Evolutionary conservation across 2,888 invertebrate species (phyloP), one percentile per base, ranked within the genome.

Genomic region (Pyrochroa serraticornis): DNA sequence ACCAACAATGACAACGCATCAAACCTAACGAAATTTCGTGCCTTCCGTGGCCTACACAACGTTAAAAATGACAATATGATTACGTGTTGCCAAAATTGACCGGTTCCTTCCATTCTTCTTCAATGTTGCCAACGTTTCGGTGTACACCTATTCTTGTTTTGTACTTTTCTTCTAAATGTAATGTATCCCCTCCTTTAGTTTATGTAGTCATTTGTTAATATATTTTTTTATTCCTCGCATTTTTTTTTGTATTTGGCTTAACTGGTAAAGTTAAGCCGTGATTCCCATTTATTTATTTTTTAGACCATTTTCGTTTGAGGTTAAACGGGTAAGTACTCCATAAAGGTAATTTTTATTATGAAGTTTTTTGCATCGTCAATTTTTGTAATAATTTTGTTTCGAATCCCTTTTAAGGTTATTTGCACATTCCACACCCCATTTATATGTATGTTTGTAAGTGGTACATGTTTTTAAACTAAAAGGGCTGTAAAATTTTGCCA

Each of bases 1-100:
- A 70, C 63, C 69, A 67, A 69, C 64, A 66, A 67, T 69, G 62
- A 52, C 47, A 39, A 8, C 42, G 54, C 33, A 47, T 47, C 46
- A 35, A 6, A 43, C 50, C 31, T 48, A 45, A 38, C 37, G 39
- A 58, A 43, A 50, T 57, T 39, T 58, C 48, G 70, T 70, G 71
- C 72, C 72, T 72, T 72, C 50, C 58, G 34, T 56, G 67, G 67
- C 67, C 63, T 68, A 64, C 33, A 48, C n/a, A 34, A 30, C 55
- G 47, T 49, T 46, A 50, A 22, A 2, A 22, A 56, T 55, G 67
- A 71, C 66, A 71, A 69, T 66, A 70, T 67, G 44, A 51, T 66
- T 55, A 66, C 71, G 72, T 73, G 69, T 75, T 75, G 75, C 75
- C 75, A 75, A 75, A 75, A 73, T 63, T 66, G 65, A 71, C 71